Conservation (phyloP, 2,797 vertebrate species). For the Rhyacichthys aspro region DNA sequence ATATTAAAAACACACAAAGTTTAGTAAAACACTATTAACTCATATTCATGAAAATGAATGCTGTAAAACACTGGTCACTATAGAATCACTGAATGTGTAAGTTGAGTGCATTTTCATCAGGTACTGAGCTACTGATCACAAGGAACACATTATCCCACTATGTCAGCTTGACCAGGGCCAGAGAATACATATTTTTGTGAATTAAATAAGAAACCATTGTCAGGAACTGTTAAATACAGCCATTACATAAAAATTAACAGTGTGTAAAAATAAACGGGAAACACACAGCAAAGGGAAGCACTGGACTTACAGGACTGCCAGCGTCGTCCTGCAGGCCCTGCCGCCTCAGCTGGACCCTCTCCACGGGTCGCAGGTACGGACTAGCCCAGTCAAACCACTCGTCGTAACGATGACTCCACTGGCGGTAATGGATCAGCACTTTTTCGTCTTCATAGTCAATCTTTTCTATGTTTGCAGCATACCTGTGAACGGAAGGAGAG, state of each 20-base stretch:
- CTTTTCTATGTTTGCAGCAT: slow-evolving; percentile 97
- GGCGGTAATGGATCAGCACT: slow-evolving; percentile 96
- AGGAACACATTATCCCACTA: no score
- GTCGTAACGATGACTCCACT: slow-evolving; percentile 99
- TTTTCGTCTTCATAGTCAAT: slow-evolving; percentile 97
- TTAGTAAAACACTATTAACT: no score
- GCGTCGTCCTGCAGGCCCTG: slow-evolving; percentile 71
- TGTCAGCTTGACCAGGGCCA: no score
- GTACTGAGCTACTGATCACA: no score
- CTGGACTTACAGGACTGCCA: slow-evolving; percentile 65
- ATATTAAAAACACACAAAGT: no score
- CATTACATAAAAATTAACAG: slow-evolving; percentile 1
- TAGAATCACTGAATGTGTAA: no score
- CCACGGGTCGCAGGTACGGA: slow-evolving; percentile 93
- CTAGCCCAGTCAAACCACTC: slow-evolving; percentile 99
- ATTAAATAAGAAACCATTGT: no score
- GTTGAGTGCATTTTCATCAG: no score
- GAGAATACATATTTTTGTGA: no score
- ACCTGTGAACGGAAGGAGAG: slow-evolving; percentile 76
- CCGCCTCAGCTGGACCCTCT: slow-evolving; percentile 91
- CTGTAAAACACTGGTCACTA: no score
- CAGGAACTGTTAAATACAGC: no score
- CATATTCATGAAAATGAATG: no score
- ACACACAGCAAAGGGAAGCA: background rate
- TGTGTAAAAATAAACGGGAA: background rate